phyloP scores from a whole-genome alignment of 1,140 invertebrate species.

The Homalodisca vitripennis region DNA sequence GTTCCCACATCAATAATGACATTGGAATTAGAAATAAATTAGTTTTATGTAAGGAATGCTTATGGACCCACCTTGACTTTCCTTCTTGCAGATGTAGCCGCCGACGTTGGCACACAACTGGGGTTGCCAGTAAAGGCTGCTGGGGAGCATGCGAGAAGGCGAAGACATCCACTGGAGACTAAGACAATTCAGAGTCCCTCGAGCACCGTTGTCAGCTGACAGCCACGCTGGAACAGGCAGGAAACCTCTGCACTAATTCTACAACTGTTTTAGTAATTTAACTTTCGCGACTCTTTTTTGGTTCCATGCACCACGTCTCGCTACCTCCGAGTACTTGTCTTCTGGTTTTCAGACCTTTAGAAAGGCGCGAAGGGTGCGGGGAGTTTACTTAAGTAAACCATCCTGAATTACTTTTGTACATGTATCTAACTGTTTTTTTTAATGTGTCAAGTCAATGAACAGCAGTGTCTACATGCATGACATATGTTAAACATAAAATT shows the following conservation, averaged over 20 bases:
- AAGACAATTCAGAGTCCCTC: constrained; percentile 48
- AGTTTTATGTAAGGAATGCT: too few species aligned
- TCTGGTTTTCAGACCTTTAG: too few species aligned
- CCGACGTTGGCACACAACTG: constrained; percentile 57
- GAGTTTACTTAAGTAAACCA: too few species aligned
- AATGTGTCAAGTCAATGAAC: too few species aligned
- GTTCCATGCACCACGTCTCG: not conserved
- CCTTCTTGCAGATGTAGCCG: constrained; percentile 62
- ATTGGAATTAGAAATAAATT: too few species aligned
- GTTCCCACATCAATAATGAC: too few species aligned
- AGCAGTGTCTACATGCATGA: too few species aligned
- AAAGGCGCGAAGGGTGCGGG: too few species aligned
- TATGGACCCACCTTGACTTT: constrained; percentile 44
- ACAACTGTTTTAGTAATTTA: not conserved
- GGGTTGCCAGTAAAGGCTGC: constrained; percentile 62
- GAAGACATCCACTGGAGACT: constrained; percentile 62
- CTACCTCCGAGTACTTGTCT: not conserved
- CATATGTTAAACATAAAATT: too few species aligned
- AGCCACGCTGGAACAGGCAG: constrained; percentile 49
- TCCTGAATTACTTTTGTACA: too few species aligned
- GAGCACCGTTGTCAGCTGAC: not conserved
- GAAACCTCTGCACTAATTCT: not conserved
- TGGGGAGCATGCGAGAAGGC: constrained; percentile 56
- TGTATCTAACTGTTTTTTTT: too few species aligned
- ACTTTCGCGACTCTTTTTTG: not conserved